Base-by-base conservation (phyloP, 2,888 invertebrate genomes). In the Eupithecia subumbrata region DNA sequence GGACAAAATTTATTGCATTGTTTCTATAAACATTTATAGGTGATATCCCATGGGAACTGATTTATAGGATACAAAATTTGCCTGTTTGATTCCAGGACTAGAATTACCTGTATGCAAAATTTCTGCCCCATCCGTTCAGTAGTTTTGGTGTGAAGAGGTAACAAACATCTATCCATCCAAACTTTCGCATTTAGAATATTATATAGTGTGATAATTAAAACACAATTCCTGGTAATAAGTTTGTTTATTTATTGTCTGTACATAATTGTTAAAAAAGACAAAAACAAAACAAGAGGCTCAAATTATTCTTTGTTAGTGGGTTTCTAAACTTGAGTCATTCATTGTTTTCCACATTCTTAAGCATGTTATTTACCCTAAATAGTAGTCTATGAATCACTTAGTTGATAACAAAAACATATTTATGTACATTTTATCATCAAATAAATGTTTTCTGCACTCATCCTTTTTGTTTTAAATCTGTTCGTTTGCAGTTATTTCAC, bases 401-500 rank as follows among this genome's bases (percentile, higher is more conserved):
- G 60, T 25, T 60, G 22, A 60, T 60, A 60, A 25, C 22, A 60
- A 25, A 60, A 22, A 14, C 25, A 25, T 60, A 25, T 25, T 12
- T 25, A 60, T 60, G 22, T 60, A 25, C 18, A 56, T 60, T 25
- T 25, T 18, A 64, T 34, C 16, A 34, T 34, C 22, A 34, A 34
- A 34, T 34, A 64, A 30, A 64, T 34, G 16, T 64, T 64, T 64
- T 34, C 64, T 64, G 64, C 64, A 64, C 64, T 64, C 18, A 30
- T 63, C 30, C 25, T 56, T 56, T 56, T 56, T 60, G 60, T 25
- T 25, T 25, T 25, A 25, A 60, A 25, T 25, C 60, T 60, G 12
- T 22, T 56, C 12, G 14, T 60, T 60, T 60, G 25, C 52, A 56
- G 52, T 56, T 56, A 52, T 18, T 9, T 30, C 1, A 30, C 30